Percentiles rank a stretch among this genome's conserved stretches.
Evolutionary conservation across 2,797 vertebrate species (phyloP).

Genomic region (Diceros bicornis): DNA sequence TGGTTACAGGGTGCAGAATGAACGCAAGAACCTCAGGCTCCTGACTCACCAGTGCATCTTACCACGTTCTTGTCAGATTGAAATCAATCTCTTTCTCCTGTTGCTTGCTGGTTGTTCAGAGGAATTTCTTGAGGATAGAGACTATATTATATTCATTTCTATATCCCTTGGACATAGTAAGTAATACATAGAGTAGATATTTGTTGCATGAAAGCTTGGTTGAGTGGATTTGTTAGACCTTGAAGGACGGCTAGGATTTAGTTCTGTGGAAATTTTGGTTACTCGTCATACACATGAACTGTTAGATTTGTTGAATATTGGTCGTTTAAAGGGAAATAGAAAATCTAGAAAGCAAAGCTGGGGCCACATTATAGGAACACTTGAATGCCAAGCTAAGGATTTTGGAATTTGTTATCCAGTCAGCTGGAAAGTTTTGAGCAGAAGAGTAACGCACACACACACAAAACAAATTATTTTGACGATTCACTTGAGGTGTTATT

Average conservation of each 20-base stretch:
- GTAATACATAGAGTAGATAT: background rate
- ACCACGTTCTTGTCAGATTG: background rate
- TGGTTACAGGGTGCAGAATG: background rate
- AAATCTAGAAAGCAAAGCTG: background rate
- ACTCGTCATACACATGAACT: background rate
- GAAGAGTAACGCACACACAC: background rate
- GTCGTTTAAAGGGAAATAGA: background rate
- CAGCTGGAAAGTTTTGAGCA: background rate
- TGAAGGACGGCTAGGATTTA: constrained; percentile 11
- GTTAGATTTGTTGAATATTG: constrained; percentile 16
- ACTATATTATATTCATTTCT: background rate
- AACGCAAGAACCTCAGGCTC: background rate
- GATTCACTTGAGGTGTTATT: background rate
- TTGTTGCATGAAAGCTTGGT: background rate
- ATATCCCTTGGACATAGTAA: background rate
- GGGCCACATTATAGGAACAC: background rate
- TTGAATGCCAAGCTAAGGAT: background rate
- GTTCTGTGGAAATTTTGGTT: background rate
- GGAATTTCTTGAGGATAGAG: background rate
- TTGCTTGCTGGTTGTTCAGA: constrained; percentile 8
- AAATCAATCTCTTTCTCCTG: background rate
- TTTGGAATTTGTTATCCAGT: constrained; percentile 23
- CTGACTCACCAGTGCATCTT: background rate
- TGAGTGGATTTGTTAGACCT: background rate
- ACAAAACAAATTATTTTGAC: background rate